Evolutionary conservation across 2,888 invertebrate genomes (phyloP), one percentile per base, ranked within the genome.

Genomic region (Rhodophaea formosa): DNA sequence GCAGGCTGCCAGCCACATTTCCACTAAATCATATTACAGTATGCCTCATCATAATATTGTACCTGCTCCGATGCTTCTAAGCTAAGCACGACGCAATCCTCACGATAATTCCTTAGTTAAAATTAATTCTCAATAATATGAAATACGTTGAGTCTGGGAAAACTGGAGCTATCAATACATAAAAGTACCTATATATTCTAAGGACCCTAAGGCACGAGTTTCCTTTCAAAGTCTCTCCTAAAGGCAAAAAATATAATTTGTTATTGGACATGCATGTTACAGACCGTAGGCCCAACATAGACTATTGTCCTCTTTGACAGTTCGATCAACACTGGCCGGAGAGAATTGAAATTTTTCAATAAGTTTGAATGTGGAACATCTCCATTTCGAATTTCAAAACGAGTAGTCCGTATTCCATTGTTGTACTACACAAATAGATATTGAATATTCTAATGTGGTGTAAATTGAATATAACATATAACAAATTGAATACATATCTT

Each of bases 271-370:
- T 77, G 80, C 72, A 68, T 75, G 71, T 76, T 75, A 69, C 74
- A 68, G 70, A 61, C 64, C 63, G 67, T 68, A 74, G 75, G 78
- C 77, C 67, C 70, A 75, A 72, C 73, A 69, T 62, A 55, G 53
- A 63, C 75, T 70, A 77, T 86, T 86, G 86, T 86, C 60, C 62
- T 51, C 64, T 58, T 61, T 86, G 86, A 86, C 86, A 86, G 84
- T 79, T 80, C 76, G 73, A 75, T 78, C 82, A 85, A 83, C 83
- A 82, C 69, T 69, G 71, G 69, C 66, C 59, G 65, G 57, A 57
- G 56, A 60, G 68, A 58, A 64, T 62, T 59, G 59, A 29, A 15
- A 53, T 61, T 63, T 68, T 79, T 78, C 68, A 75, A 74, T 63
- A 67, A 65, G 17, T 78, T 81, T 76, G 72, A 78, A 82, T 80